These are phyloP conservation scores for Nettapus auritus DNA, from an alignment of 2,113 vertebrate genomes.

Conservation along the genomic window DNA sequence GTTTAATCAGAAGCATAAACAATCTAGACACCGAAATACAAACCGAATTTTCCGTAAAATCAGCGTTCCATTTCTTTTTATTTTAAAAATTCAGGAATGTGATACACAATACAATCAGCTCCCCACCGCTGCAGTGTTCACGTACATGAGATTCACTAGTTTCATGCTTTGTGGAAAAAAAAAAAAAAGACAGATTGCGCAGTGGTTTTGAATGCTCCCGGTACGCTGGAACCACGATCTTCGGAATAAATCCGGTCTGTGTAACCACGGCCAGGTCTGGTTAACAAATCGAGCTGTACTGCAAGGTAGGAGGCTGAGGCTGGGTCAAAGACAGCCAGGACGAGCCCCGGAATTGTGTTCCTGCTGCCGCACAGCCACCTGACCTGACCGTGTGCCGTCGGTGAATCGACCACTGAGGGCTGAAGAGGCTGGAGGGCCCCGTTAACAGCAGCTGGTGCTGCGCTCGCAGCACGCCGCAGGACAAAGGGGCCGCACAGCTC, in stretches of 20 bases:
- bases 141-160: constrained; percentile 36
- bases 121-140: constrained; percentile 46
- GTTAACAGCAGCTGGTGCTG: neutral
- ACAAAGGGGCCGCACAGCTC: neutral
- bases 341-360: constrained; percentile 2
- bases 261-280: neutral
- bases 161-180: neutral
- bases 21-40: constrained; percentile 22
- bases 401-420: neutral
- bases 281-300: constrained; percentile 22
- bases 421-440: neutral
- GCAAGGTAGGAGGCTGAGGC: constrained; percentile 40
- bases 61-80: constrained; percentile 44
- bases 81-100: constrained; percentile 66
- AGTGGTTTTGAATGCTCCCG: constrained; percentile 40
- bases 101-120: constrained; percentile 62
- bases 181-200: neutral
- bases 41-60: constrained; percentile 51
- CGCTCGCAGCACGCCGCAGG: neutral
- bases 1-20: neutral
- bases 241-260: constrained; percentile 21
- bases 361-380: constrained; percentile 33
- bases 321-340: constrained; percentile 13
- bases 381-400: neutral
- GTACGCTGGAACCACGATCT: constrained; percentile 1